A percentile compares a stretch with the other conserved stretches of the same genome.
Evolutionary conservation across 1,140 invertebrate species (phyloP).

Genomic region (Leptopilina clavipes): DNA sequence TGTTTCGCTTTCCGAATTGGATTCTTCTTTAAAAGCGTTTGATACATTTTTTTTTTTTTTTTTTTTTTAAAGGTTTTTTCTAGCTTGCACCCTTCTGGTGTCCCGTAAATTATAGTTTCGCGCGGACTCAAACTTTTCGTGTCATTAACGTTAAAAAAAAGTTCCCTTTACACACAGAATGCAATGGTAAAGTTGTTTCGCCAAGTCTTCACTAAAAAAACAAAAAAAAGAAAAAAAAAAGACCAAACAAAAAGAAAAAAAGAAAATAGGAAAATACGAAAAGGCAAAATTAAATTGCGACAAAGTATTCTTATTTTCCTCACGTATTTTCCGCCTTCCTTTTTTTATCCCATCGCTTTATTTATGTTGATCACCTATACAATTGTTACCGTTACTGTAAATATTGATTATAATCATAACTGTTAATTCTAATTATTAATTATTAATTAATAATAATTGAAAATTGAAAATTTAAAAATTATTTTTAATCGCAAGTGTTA

Average conservation of each 20-base stretch:
- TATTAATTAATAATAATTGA: too few species aligned
- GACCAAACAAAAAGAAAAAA: too few species aligned
- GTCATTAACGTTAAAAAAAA: not conserved
- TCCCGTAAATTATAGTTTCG: not conserved
- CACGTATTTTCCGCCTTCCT: not conserved
- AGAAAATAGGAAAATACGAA: conserved; percentile 5
- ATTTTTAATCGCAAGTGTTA: too few species aligned
- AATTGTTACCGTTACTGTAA: too few species aligned
- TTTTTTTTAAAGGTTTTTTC: not conserved
- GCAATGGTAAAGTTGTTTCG: not conserved
- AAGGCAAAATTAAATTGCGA: not conserved
- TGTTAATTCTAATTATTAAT: too few species aligned
- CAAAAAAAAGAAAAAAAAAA: not conserved
- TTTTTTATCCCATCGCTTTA: not conserved
- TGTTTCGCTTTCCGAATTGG: conserved; percentile 20
- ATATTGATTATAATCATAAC: too few species aligned
- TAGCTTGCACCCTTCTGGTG: not conserved
- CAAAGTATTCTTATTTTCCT: not conserved
- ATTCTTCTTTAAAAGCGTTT: conserved; percentile 4
- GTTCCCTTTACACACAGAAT: not conserved
- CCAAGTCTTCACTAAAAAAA: not conserved
- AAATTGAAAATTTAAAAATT: too few species aligned
- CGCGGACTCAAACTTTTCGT: not conserved
- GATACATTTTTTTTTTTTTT: not conserved
- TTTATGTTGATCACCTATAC: not conserved